Evolutionary conservation across 64 coral and sea anemone genomes (phyloP), one percentile per base, ranked within the genome.

Genomic region (Acropora yongei): DNA sequence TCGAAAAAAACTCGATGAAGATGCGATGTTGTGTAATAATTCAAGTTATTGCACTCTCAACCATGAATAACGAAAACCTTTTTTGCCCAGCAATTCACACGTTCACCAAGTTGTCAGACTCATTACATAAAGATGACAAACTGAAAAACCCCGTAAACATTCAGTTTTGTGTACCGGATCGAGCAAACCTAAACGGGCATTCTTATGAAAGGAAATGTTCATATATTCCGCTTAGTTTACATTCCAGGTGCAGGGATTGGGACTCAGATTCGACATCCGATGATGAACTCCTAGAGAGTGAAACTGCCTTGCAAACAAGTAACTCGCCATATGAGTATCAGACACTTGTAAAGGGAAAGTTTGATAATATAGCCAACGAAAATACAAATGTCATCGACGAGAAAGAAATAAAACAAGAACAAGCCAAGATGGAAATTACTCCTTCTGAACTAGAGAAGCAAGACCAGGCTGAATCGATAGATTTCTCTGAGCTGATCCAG

Each of bases 221-320:
- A 55, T 55, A 55, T 55, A 55, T 55, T 55, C 2, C 6, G 6
- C 6, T 8, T 55, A 10, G 11, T 63, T 51, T 17, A 49, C 68
- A 41, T 67, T 7, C 44, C 1, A 67, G 18, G 66, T 78, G 67
- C 1, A 42, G 46, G 60, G 71, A 85, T 78, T 77, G 49, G 9
- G 92, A 92, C 30, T 84, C 73, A 41, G 45, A 87, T 7, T 75
- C 84, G 4, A 30, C 30, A 30, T 84, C 73, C 17, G 57, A 89
- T 17, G 80, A 90, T 17, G 90, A 93, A 63, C 16, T 14, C 47
- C 57, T 77, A 42, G 74, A 55, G 2, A 66, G 76, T 18, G 87
- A 96, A 68, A 92, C 78, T 40, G 91, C 94, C 3, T 47, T 99
- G 1, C 78, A 93, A 20, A 88, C 88, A 4, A 96, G 96, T 91